Percentiles rank a stretch among this genome's conserved stretches.
phyloP scores from a whole-genome alignment of 2,113 vertebrate species.

The Crotalus viridis region DNA sequence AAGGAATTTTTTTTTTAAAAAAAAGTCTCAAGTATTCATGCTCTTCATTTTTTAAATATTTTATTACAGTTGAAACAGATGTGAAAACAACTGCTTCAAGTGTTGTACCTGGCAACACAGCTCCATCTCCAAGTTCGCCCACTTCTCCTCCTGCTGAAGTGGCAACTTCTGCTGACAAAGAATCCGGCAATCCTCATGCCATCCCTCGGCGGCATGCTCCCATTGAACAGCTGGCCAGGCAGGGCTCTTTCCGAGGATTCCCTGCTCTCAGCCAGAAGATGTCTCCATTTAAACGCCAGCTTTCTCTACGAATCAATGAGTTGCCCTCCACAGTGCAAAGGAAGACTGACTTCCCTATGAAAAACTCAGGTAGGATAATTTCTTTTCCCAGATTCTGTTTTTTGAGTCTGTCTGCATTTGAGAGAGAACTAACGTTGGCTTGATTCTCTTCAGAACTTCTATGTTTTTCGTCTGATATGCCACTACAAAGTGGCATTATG shows the following conservation, averaged over 20 bases:
- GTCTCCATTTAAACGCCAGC: slow-evolving; percentile 94
- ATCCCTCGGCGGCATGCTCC: slow-evolving; percentile 94
- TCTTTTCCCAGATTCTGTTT: neutral
- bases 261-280: slow-evolving; percentile 95
- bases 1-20: neutral
- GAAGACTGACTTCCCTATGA: slow-evolving; percentile 93
- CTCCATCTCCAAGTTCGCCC: slow-evolving; percentile 77
- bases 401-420: slow-evolving; percentile 13
- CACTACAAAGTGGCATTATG: neutral
- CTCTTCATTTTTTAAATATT: slow-evolving; percentile 4
- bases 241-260: slow-evolving; percentile 96
- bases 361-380: slow-evolving; percentile 82
- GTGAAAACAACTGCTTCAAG: slow-evolving; percentile 67
- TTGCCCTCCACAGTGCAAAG: slow-evolving; percentile 95
- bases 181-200: slow-evolving; percentile 79
- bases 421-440: neutral
- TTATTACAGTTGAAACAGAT: slow-evolving; percentile 78
- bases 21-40: neutral
- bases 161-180: slow-evolving; percentile 73
- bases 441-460: neutral
- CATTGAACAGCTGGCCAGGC: slow-evolving; percentile 90
- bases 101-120: slow-evolving; percentile 59
- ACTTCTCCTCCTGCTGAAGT: slow-evolving; percentile 80
- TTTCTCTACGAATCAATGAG: slow-evolving; percentile 94
- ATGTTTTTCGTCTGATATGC: neutral